Evolutionary conservation across 53 echinoderm and acorn worm genomes (phyloP).

Genomic region (Luidia sarsii): DNA sequence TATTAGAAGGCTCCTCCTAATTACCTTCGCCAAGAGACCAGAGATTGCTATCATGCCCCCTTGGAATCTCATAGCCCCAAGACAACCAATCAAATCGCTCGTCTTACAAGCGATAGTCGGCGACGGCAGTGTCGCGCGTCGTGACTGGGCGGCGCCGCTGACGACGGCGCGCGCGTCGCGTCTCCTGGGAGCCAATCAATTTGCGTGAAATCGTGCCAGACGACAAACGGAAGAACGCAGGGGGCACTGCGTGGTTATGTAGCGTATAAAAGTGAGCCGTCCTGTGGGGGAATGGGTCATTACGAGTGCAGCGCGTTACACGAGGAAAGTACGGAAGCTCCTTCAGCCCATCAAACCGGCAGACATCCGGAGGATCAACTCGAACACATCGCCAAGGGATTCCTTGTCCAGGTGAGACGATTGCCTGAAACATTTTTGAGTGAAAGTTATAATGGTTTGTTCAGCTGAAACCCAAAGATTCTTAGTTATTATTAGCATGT

Average conservation of each 20-base stretch:
- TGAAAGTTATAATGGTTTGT: too few relatives aligned
- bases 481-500: too few relatives aligned
- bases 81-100: slow-evolving; percentile 6
- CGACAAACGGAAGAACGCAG: neutral
- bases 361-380: too few relatives aligned
- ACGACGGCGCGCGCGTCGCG: neutral
- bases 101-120: neutral
- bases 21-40: neutral
- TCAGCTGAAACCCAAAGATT: too few relatives aligned
- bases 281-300: slow-evolving; percentile 13
- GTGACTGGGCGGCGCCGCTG: neutral
- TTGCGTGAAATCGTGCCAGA: slow-evolving; percentile 4
- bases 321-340: slow-evolving; percentile 23
- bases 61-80: neutral
- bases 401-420: too few relatives aligned
- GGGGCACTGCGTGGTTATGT: slow-evolving; percentile 5
- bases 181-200: slow-evolving; percentile 45
- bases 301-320: slow-evolving; percentile 18
- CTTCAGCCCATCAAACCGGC: too few relatives aligned
- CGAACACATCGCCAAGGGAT: too few relatives aligned
- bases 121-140: neutral
- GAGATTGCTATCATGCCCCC: neutral
- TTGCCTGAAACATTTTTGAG: too few relatives aligned
- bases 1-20: neutral
- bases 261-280: slow-evolving; percentile 25